Evolutionary conservation across 2,888 invertebrate genomes (phyloP).

Genomic region (Tetragonisca angustula): DNA sequence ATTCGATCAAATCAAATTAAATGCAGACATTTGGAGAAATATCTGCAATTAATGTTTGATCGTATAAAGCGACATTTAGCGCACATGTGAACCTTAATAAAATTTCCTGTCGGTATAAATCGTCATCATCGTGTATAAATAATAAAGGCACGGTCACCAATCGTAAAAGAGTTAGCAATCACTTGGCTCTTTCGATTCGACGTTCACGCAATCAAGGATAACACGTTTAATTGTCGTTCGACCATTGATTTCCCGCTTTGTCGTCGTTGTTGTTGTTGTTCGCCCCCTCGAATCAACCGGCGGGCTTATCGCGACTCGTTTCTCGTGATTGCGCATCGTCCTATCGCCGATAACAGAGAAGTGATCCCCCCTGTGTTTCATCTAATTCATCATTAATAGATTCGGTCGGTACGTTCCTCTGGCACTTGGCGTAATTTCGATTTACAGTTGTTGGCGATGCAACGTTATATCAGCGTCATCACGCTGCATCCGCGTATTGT

Average conservation of each 20-base stretch:
- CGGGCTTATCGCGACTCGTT: slow-evolving; percentile 13
- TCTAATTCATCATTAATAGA: slow-evolving; percentile 18
- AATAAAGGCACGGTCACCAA: not conserved
- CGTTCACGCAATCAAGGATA: not conserved
- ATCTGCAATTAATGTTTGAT: too few species aligned
- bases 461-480: slow-evolving; percentile 30
- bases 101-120: too few species aligned
- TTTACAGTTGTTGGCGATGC: slow-evolving; percentile 7
- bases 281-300: not conserved
- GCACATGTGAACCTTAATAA: too few species aligned
- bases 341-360: not conserved
- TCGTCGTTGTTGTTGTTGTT: not conserved
- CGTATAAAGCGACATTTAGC: too few species aligned
- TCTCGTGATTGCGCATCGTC: not conserved
- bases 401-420: not conserved
- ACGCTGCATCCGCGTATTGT: slow-evolving; percentile 21
- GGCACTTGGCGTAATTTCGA: slow-evolving; percentile 22
- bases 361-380: not conserved
- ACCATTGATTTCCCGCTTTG: not conserved
- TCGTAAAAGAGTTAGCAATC: not conserved
- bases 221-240: not conserved
- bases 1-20: too few species aligned
- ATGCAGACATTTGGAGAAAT: too few species aligned
- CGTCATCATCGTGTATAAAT: too few species aligned
- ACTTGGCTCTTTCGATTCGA: too few species aligned